Evolutionary conservation across 1,140 invertebrate species (phyloP), one percentile per base, ranked within the genome.

Genomic region (Drosophila novamexicana): DNA sequence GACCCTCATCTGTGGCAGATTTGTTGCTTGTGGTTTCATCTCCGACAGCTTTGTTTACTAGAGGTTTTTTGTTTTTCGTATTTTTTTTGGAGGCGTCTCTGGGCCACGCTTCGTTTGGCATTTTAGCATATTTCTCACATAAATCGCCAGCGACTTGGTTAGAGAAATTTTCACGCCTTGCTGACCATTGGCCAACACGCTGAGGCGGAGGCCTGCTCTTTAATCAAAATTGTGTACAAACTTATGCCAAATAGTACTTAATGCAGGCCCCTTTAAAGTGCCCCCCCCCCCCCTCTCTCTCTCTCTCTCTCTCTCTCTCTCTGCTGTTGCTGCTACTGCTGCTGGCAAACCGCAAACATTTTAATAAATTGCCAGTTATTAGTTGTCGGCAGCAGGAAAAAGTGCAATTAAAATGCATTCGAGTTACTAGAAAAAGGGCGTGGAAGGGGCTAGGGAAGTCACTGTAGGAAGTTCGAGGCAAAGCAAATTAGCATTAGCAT

Each of bases 121-220:
- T 80, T 88, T 88, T 88, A 84, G 82, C 84, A 88, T 88, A 88
- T 84, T 88, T 88, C 84, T 89, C 84, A 88, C 84, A 88, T 88
- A 90, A 88, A 88, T 88, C 73, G 77, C 73, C 49, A 66, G 79
- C 83, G 76, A 79, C 62, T 75, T 77, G 83, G 79, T 77, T 88
- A 82, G 83, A 86, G 83, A 88, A 86, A 86, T 86, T 86, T 86
- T 88, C 83, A 86, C 73, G 83, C 72, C 79, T 79, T 76, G 83
- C 83, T 83, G 68, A 62, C 45, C 79, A 74, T 64, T 79, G 64
- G 72, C 54, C 75, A 69, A 78, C 54, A 49, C 63, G 50, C 34
- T 34, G n/a, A 6, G 57, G 29, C 42, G 18, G 14, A 59, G 57
- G 57, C 32, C 57, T 50, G 68, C 80, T 78, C 73, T 69, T 77